Evolutionary conservation across 2,797 vertebrate species (phyloP).

Genomic region (Lithobates pipiens): DNA sequence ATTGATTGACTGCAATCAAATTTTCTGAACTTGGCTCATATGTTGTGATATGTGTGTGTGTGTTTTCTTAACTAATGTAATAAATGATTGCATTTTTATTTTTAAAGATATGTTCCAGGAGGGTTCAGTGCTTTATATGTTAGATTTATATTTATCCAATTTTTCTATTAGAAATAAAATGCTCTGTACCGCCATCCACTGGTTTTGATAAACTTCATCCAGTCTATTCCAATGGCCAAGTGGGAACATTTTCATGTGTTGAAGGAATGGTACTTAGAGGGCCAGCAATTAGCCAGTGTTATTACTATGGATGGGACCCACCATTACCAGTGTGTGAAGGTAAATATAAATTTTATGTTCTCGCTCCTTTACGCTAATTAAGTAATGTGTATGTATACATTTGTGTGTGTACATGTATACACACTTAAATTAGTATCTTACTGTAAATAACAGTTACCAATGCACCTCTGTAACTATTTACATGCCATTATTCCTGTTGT

Average conservation of each 20-base stretch:
- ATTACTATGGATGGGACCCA: constrained; percentile 47
- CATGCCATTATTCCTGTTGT: too few relatives aligned
- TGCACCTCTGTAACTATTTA: too few relatives aligned
- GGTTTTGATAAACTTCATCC: neutral
- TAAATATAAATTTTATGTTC: constrained; percentile 5
- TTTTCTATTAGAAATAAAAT: neutral
- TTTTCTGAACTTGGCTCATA: neutral
- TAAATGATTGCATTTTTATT: neutral
- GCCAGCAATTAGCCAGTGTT: constrained; percentile 36
- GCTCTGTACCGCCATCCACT: neutral
- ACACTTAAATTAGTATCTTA: too few relatives aligned
- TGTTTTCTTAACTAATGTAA: neutral
- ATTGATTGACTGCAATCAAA: too few relatives aligned
- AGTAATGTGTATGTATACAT: too few relatives aligned
- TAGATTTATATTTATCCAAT: neutral
- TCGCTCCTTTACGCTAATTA: neutral
- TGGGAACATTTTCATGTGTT: constrained; percentile 16
- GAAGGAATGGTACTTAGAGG: constrained; percentile 24
- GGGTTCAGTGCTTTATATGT: neutral
- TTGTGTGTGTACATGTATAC: too few relatives aligned
- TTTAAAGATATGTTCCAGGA: neutral
- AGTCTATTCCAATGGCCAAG: neutral
- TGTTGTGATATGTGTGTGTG: neutral
- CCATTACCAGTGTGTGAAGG: constrained; percentile 28
- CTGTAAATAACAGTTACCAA: too few relatives aligned